phyloP scores from a whole-genome alignment of 2,888 invertebrate species.

The Stenolophus ochropezus region DNA sequence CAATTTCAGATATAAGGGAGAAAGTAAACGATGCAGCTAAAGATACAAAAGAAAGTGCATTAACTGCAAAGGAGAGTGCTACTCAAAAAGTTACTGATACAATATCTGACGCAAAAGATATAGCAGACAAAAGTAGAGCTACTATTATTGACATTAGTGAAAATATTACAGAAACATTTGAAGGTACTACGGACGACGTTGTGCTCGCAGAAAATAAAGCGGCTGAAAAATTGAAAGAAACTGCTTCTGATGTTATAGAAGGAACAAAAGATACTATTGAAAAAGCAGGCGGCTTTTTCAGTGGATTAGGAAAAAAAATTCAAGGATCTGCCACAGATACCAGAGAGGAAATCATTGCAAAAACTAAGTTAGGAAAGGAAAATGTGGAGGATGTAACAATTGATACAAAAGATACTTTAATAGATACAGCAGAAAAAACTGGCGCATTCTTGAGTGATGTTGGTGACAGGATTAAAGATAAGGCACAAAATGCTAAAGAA shows the following conservation, averaged over 20 bases:
- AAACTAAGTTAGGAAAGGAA: slow-evolving; percentile 12
- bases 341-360: slow-evolving; percentile 49
- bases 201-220: slow-evolving; percentile 17
- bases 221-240: background rate
- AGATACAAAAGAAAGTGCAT: background rate
- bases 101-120: background rate
- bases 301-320: slow-evolving; percentile 45
- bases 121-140: background rate
- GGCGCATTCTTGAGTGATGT: slow-evolving; percentile 33
- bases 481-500: slow-evolving; percentile 37
- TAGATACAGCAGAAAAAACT: slow-evolving; percentile 55
- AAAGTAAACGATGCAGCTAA: slow-evolving; percentile 38
- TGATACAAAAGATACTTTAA: slow-evolving; percentile 60
- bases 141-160: background rate
- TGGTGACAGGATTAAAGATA: slow-evolving; percentile 30
- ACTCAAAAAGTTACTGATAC: slow-evolving; percentile 52
- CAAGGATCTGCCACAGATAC: slow-evolving; percentile 24
- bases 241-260: background rate
- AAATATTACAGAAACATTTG: slow-evolving; percentile 14
- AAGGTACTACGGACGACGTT: slow-evolving; percentile 24
- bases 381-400: slow-evolving; percentile 61
- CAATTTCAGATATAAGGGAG: background rate
- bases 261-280: slow-evolving; percentile 42
- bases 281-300: slow-evolving; percentile 56
- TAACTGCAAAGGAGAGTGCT: background rate